A percentile compares a stretch with the other conserved stretches of the same genome.
Conservation (phyloP, 2,888 invertebrate genomes). For the Ethmia dodecea region DNA sequence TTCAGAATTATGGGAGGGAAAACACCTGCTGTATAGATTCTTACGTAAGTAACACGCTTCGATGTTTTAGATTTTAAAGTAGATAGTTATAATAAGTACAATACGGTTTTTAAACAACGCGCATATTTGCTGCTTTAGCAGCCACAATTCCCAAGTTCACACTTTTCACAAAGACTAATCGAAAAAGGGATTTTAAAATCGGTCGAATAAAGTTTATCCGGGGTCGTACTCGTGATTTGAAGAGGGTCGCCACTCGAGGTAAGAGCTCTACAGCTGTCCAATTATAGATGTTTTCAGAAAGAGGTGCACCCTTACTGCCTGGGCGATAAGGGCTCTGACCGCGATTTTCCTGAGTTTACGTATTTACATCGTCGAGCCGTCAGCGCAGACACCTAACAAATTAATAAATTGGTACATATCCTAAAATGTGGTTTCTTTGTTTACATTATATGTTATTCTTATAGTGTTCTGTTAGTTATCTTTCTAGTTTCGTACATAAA, state of each 20-base stretch:
- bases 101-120: too few relatives aligned
- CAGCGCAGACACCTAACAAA: conserved; percentile 1
- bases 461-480: neutral
- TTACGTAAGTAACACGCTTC: conserved; percentile 20
- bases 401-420: conserved; percentile 1
- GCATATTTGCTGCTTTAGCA: too few relatives aligned
- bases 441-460: neutral
- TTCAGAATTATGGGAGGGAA: too few relatives aligned
- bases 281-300: conserved; percentile 60
- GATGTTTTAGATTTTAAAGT: too few relatives aligned
- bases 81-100: too few relatives aligned
- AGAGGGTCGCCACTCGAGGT: conserved; percentile 60
- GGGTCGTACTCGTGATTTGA: conserved; percentile 44
- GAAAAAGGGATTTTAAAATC: conserved; percentile 31
- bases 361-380: conserved; percentile 7
- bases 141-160: neutral
- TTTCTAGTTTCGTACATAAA: conserved; percentile 2
- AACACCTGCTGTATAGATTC: conserved; percentile 5
- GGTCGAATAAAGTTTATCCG: conserved; percentile 39
- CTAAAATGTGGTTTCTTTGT: neutral
- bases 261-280: conserved; percentile 59
- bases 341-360: conserved; percentile 16
- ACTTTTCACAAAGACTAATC: neutral
- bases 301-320: conserved; percentile 36
- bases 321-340: conserved; percentile 25